Percentiles rank a stretch among this genome's conserved stretches.
phyloP scores from a whole-genome alignment of 37 sponge, comb jelly and placozoan genomes.

The Geodia barretti region DNA sequence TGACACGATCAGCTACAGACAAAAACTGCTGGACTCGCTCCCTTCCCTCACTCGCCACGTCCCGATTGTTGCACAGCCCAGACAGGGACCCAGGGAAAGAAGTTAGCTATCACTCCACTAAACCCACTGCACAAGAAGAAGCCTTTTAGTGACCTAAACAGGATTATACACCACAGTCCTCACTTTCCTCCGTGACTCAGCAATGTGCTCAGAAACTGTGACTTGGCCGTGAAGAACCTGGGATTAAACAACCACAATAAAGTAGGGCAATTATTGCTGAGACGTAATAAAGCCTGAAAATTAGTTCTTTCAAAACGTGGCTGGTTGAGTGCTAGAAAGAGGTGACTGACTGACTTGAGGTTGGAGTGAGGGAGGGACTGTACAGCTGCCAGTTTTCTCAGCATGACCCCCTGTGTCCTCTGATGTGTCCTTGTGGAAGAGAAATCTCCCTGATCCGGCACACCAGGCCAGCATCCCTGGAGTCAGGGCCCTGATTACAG shows the following conservation, averaged over 20 bases:
- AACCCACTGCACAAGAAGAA: constrained; percentile 82
- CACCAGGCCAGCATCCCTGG: constrained; percentile 82
- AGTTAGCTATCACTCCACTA: constrained; percentile 87
- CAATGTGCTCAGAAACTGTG: constrained; percentile 56
- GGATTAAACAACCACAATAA: too few species aligned
- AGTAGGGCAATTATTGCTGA: too few species aligned
- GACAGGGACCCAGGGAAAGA: constrained; percentile 76
- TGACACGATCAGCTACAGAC: constrained; percentile 48
- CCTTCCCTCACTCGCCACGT: constrained; percentile 11
- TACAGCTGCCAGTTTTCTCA: constrained; percentile 67
- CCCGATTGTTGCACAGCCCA: constrained; percentile 71
- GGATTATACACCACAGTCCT: constrained; percentile 9
- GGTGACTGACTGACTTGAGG: constrained; percentile 60
- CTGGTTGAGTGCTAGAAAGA: too few species aligned
- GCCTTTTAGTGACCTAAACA: too few species aligned
- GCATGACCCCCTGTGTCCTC: constrained; percentile 31
- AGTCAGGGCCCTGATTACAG: constrained; percentile 58
- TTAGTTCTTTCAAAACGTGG: too few species aligned
- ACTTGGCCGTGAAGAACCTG: constrained; percentile 83
- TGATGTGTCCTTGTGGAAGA: constrained; percentile 87
- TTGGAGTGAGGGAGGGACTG: constrained; percentile 47
- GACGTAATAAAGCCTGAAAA: too few species aligned
- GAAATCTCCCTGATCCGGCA: constrained; percentile 71
- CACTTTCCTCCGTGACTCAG: constrained; percentile 79
- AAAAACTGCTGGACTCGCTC: constrained; percentile 41